Evolutionary conservation across 2,888 invertebrate genomes (phyloP), one percentile per base, ranked within the genome.

Genomic region (Drosophila trichaetosa): DNA sequence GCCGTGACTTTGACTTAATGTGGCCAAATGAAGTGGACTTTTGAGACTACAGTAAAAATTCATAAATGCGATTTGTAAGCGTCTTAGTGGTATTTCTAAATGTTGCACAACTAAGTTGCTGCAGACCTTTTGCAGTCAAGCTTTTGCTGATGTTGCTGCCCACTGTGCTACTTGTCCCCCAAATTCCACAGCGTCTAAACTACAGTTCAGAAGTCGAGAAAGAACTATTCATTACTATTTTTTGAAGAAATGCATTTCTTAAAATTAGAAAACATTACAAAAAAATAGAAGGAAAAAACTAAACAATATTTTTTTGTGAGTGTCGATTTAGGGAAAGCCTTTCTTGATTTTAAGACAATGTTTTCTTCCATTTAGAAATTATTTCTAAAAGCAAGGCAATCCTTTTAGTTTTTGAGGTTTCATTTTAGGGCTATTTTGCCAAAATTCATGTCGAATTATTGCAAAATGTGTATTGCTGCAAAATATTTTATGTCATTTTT

Each of bases 1-100:
- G 42, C 61, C 10, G 3, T 49, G 51, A 21, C 60, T 58, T 31
- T 48, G 59, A 31, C 46, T 24, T 66, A 66, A 73, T 63, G 53
- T 31, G 38, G n/a, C n/a, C 21, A 42, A 65, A 21, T 52, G 18
- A 11, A 13, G 42, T n/a, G 16, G 13, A 21, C 16, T 24, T 52
- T 31, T 51, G 42, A 61, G 40, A 27, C 16, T 27, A 18, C 31
- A 57, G 36, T n/a, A 16, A n/a, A 21, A 24, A 29, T 62, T 24
- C 29, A 24, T 57, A 58, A 52, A 33, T 52, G 34, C 21, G 46
- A 60, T 29, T 36, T 49, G 24, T 48, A 48, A 40, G n/a, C 1
- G 27, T 51, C 11, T 68, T 56, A 10, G 16, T 51, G 7, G 11
- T 33, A 34, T 51, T 60, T 51, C 40, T 2, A 11, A 54, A 51